These are phyloP conservation scores for Chionis minor DNA, from an alignment of 2,113 vertebrate species.

Conservation along the genomic window DNA sequence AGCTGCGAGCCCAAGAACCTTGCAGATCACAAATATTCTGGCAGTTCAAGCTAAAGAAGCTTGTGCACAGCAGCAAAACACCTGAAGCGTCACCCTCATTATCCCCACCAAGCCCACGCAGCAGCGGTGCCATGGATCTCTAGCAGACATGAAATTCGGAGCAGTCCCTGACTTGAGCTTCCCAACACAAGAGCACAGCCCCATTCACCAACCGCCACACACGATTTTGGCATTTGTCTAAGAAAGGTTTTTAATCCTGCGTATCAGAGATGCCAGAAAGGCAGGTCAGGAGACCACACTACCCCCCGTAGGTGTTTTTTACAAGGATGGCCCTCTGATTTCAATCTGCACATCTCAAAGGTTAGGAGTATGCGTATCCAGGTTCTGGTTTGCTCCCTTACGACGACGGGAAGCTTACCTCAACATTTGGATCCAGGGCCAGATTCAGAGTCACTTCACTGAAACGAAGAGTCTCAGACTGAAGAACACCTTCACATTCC, in stretches of 20 bases:
- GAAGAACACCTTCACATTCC: background rate
- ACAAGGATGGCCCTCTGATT: background rate
- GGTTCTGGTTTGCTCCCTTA: background rate
- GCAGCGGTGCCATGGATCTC: background rate
- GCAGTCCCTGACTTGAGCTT: background rate
- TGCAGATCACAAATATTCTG: background rate
- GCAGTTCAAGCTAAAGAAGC: background rate
- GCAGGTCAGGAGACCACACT: background rate
- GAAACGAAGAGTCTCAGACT: background rate
- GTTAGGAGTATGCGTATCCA: fast-evolving
- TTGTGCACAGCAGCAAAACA: background rate
- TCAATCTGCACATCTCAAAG: background rate
- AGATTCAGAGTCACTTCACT: background rate
- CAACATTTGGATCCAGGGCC: background rate
- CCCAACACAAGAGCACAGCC: background rate
- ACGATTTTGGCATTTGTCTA: background rate
- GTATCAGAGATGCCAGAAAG: background rate
- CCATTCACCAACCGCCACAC: background rate
- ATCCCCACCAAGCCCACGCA: background rate
- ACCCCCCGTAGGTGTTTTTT: fast-evolving
- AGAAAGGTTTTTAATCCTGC: background rate
- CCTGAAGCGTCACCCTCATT: background rate
- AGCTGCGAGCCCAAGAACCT: background rate
- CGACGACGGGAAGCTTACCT: background rate
- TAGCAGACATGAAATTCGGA: background rate